Base-by-base conservation (phyloP, 2,797 vertebrate species). In the Epinephelus malabaricus region DNA sequence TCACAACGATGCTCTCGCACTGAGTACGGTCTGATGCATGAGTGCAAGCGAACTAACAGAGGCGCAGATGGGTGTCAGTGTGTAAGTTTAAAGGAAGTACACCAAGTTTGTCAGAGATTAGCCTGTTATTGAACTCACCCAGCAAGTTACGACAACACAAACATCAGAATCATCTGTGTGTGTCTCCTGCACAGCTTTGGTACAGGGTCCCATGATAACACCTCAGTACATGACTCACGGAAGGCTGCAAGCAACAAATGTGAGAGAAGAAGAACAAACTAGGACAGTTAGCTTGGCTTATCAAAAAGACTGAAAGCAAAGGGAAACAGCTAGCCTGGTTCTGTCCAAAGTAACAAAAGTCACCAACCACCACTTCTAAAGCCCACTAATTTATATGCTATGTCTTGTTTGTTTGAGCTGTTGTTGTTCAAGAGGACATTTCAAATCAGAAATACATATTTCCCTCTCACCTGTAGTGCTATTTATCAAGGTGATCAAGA, bases 1-100 rank as follows among this genome's bases (percentile, higher is more conserved):
- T 82, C 87, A 83, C 79, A 89, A 82, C 38, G 61, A 49, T 45
- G 68, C 68, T 80, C 86, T 64, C 11, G 70, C 64, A 40, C 64
- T 12, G 45, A 72, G 56, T 49, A 27, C 7, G 13, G 49, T 56
- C 53, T 10, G 70, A 82, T 12, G 66, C 38, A 19, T 69, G 59
- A 4, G 58, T 40, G 51, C 23, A 19, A 55, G 23, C 46, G 38
- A 50, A 40, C 68, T 27, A 21, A 63, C 79, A 43, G 43, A 40
- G 27, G 47, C 50, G 50, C 51, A 55, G 65, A 40, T n/a, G 19
- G 46, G 65, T 58, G 34, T 53, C 50, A 64, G 64, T 55, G 53
- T 58, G 50, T 53, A 43, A 45, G 34, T 76, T 65, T 60, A 53
- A 78, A 64, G 56, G 23, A 72, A 27, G 74, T 68, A 15, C 56